Conservation (phyloP, 2,113 vertebrate genomes). For the Menidia beryllina region DNA sequence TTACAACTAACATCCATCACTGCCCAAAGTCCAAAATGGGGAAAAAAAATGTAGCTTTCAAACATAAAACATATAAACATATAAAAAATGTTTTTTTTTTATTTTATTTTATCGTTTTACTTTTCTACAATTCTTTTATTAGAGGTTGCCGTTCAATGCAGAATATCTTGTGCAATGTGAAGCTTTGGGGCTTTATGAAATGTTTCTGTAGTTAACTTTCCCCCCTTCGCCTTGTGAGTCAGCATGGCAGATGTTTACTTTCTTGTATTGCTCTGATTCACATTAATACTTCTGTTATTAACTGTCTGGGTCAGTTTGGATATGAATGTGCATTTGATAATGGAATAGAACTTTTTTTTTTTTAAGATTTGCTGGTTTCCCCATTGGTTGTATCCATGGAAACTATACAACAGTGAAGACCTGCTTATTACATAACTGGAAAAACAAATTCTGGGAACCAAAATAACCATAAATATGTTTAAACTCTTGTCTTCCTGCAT, state of each 20-base stretch:
- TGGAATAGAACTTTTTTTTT: constrained; percentile 14
- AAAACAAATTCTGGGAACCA: constrained; percentile 27
- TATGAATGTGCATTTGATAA: constrained; percentile 44
- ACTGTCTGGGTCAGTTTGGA: constrained; percentile 22
- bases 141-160: no score
- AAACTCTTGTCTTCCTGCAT: constrained; percentile 10
- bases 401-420: constrained; percentile 54
- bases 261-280: neutral
- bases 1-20: neutral
- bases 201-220: neutral
- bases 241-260: constrained; percentile 7
- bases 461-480: constrained; percentile 26
- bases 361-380: constrained; percentile 31
- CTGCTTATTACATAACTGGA: constrained; percentile 44
- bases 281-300: constrained; percentile 5
- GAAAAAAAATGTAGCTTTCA: no score
- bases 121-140: no score
- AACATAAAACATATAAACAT: no score
- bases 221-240: neutral
- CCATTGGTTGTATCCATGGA: constrained; percentile 27
- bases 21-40: no score
- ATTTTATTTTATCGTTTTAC: no score
- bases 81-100: no score
- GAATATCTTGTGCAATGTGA: no score
- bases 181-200: constrained; percentile 40